Percentiles rank a stretch among this genome's conserved stretches.
Conservation (phyloP, 2,113 vertebrate species). For the Mugil cephalus region DNA sequence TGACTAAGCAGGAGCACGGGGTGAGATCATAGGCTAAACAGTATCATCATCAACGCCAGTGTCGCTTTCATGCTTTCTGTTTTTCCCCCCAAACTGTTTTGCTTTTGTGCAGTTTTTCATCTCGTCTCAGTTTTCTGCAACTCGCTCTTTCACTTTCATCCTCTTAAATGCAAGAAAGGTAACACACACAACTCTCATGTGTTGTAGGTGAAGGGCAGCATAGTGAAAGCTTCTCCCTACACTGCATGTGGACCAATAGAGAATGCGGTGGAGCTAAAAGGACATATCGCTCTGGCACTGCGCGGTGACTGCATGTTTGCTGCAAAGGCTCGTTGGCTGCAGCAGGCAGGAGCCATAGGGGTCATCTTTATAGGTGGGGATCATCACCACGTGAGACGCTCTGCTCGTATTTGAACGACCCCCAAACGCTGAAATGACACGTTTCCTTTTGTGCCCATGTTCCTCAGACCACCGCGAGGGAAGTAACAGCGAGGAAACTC, state of each 20-base stretch:
- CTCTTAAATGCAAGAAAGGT: neutral
- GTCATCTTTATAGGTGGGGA: slow-evolving; percentile 85
- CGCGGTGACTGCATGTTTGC: slow-evolving; percentile 88
- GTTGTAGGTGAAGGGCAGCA: slow-evolving; percentile 82
- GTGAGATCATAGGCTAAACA: slow-evolving; percentile 63
- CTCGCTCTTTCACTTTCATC: neutral
- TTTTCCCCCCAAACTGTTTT: no score
- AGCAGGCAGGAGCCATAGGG: slow-evolving; percentile 83
- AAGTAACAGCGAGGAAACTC: slow-evolving; percentile 83
- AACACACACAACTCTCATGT: neutral
- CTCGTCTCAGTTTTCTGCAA: neutral
- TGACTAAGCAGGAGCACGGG: slow-evolving; percentile 86
- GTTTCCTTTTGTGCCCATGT: neutral
- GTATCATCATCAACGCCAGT: neutral
- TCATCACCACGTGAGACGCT: neutral
- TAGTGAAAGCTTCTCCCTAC: slow-evolving; percentile 81
- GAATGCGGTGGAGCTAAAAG: slow-evolving; percentile 74
- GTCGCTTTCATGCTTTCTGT: neutral
- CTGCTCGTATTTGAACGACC: neutral
- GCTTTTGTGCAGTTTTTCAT: neutral
- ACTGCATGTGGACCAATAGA: slow-evolving; percentile 82
- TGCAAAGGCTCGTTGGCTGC: slow-evolving; percentile 83
- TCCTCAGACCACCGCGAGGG: slow-evolving; percentile 83
- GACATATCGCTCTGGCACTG: slow-evolving; percentile 79
- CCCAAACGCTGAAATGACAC: neutral